These are phyloP conservation scores for Campylorhamphus procurvoides DNA, from an alignment of 2,113 vertebrate genomes.

Conservation along the genomic window DNA sequence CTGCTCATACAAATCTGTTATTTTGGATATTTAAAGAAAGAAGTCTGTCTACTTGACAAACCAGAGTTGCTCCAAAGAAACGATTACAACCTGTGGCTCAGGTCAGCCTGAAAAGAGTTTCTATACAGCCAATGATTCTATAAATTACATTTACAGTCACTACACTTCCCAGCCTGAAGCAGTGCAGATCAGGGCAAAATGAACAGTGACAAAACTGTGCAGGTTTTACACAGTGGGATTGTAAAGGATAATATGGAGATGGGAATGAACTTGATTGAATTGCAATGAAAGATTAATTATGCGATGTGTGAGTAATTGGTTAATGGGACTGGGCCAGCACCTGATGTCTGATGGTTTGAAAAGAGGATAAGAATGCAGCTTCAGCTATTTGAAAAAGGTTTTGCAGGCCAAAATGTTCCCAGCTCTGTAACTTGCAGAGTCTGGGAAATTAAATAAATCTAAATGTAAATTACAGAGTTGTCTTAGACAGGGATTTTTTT, in stretches of 20 bases:
- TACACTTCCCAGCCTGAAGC: slow-evolving; percentile 49
- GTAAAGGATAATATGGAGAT: slow-evolving; percentile 63
- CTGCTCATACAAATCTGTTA: slow-evolving; percentile 52
- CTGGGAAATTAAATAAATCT: slow-evolving; percentile 75
- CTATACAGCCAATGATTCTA: slow-evolving; percentile 19
- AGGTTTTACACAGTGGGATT: slow-evolving; percentile 39
- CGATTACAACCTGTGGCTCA: neutral
- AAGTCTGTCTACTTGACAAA: slow-evolving; percentile 34
- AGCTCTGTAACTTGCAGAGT: slow-evolving; percentile 61
- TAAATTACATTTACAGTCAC: slow-evolving; percentile 55
- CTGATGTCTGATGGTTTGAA: slow-evolving; percentile 64
- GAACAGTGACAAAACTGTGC: slow-evolving; percentile 53
- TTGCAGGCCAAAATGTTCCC: slow-evolving; percentile 70
- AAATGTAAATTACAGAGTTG: slow-evolving; percentile 74
- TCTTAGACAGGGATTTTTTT: slow-evolving; percentile 53
- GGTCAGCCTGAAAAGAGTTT: slow-evolving; percentile 37
- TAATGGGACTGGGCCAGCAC: slow-evolving; percentile 74
- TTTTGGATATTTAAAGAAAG: slow-evolving; percentile 56
- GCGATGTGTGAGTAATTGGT: slow-evolving; percentile 69
- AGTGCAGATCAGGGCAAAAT: slow-evolving; percentile 14
- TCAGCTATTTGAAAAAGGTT: slow-evolving; percentile 72
- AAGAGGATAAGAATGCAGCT: slow-evolving; percentile 67
- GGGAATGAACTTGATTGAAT: slow-evolving; percentile 58
- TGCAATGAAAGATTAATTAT: slow-evolving; percentile 74
- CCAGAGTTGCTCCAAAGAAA: slow-evolving; percentile 18